These are phyloP conservation scores for Crocidura indochinensis DNA, from an alignment of 2,797 vertebrate genomes.

Conservation along the genomic window DNA sequence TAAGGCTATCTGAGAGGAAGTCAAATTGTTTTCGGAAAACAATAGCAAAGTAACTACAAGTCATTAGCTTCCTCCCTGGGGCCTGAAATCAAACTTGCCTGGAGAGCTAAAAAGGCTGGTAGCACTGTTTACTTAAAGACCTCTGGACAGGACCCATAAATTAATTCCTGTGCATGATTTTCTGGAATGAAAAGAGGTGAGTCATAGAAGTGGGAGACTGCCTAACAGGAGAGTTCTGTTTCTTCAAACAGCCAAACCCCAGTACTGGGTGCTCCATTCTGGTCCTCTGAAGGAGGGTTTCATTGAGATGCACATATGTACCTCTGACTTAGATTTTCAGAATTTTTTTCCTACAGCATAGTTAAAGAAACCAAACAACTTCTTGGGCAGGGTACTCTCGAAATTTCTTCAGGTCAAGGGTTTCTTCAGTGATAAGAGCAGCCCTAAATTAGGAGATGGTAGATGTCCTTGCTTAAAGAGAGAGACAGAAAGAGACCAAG, in stretches of 20 bases:
- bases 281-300: constrained; percentile 11
- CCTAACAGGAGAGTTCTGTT: constrained; percentile 25
- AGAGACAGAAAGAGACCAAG: not conserved
- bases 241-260: constrained; percentile 4
- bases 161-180: constrained; percentile 86
- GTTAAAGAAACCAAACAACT: not conserved
- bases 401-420: constrained; percentile 13
- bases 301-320: not conserved
- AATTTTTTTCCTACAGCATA: constrained; percentile 36
- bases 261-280: constrained; percentile 26
- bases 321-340: not conserved
- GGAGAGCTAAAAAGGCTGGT: constrained; percentile 85
- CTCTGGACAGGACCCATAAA: constrained; percentile 80
- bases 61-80: constrained; percentile 90
- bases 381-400: constrained; percentile 9
- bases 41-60: constrained; percentile 94
- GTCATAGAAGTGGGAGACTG: constrained; percentile 74
- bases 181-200: constrained; percentile 86
- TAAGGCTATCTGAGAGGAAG: constrained; percentile 94
- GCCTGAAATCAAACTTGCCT: constrained; percentile 83
- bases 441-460: not conserved
- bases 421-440: not conserved
- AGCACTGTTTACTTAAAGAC: constrained; percentile 89
- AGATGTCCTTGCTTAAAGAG: not conserved
- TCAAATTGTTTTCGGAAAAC: constrained; percentile 98